These are phyloP conservation scores for Drosophila imparisetae DNA, from an alignment of 2,888 invertebrate genomes.

Conservation along the genomic window DNA sequence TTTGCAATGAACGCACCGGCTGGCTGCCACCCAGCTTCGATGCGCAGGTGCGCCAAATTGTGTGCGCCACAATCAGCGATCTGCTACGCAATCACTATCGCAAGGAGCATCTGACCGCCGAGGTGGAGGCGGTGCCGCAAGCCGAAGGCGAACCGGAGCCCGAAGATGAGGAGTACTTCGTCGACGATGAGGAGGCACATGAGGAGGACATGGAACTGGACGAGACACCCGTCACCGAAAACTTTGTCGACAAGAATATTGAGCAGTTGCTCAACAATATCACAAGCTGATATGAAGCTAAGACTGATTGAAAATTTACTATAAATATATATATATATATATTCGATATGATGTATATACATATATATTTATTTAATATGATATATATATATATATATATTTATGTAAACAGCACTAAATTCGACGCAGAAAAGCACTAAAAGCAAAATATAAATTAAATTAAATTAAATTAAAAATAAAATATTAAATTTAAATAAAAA, in stretches of 20 bases:
- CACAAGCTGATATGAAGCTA: constrained; percentile 47
- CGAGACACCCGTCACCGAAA: constrained; percentile 46
- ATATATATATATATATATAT: not conserved
- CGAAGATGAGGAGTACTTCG: constrained; percentile 58
- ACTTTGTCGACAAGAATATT: constrained; percentile 58
- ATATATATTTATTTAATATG: not conserved
- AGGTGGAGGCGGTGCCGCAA: constrained; percentile 77
- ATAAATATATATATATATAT: not conserved
- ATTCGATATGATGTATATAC: not conserved
- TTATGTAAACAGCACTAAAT: no score
- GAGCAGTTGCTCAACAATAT: constrained; percentile 67
- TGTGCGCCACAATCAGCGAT: constrained; percentile 88
- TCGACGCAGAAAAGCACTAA: not conserved
- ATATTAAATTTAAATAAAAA: no score
- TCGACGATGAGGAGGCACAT: constrained; percentile 65
- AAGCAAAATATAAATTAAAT: no score
- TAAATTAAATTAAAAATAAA: no score
- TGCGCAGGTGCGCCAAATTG: constrained; percentile 89
- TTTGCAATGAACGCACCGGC: constrained; percentile 90
- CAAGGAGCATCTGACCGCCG: constrained; percentile 79
- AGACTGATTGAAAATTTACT: not conserved
- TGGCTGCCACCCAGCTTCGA: constrained; percentile 91
- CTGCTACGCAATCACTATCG: constrained; percentile 82
- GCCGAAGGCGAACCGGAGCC: constrained; percentile 57
- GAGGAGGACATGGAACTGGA: constrained; percentile 70